These are phyloP conservation scores for Tachuris rubrigastra DNA, from an alignment of 2,113 vertebrate genomes.

Conservation along the genomic window DNA sequence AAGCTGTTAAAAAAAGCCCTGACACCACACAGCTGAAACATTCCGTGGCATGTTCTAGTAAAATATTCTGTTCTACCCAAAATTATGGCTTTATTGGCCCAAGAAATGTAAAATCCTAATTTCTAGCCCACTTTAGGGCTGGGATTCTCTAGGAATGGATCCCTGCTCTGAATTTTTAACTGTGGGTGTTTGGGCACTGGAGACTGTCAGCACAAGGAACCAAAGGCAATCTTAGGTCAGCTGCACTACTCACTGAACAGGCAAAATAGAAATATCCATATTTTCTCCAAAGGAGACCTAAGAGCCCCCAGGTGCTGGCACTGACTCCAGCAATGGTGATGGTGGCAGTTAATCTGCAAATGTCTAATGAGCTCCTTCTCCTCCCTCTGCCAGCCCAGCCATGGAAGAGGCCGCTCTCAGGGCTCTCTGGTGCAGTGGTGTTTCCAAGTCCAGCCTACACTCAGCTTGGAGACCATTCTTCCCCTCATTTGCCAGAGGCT, in stretches of 20 bases:
- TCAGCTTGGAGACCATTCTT: background rate
- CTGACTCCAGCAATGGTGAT: background rate
- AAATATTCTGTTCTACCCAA: background rate
- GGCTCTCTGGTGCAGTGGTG: background rate
- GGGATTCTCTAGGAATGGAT: background rate
- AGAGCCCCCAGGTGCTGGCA: background rate
- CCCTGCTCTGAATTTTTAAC: background rate
- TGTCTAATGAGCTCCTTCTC: background rate
- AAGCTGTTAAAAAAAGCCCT: background rate
- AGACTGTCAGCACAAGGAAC: background rate
- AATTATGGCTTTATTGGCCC: background rate
- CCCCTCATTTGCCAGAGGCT: background rate
- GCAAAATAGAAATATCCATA: accelerated
- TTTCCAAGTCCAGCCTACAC: background rate
- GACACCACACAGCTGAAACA: background rate
- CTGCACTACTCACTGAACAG: background rate
- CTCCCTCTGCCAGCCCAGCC: background rate
- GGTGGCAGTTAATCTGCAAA: background rate
- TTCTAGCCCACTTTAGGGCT: background rate
- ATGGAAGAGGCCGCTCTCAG: background rate
- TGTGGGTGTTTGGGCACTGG: background rate
- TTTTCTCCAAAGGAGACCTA: background rate
- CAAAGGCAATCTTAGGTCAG: background rate
- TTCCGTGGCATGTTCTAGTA: background rate
- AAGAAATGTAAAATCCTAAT: background rate